Evolutionary conservation across 2,797 vertebrate genomes (phyloP).

Genomic region (Sebastolobus alascanus): DNA sequence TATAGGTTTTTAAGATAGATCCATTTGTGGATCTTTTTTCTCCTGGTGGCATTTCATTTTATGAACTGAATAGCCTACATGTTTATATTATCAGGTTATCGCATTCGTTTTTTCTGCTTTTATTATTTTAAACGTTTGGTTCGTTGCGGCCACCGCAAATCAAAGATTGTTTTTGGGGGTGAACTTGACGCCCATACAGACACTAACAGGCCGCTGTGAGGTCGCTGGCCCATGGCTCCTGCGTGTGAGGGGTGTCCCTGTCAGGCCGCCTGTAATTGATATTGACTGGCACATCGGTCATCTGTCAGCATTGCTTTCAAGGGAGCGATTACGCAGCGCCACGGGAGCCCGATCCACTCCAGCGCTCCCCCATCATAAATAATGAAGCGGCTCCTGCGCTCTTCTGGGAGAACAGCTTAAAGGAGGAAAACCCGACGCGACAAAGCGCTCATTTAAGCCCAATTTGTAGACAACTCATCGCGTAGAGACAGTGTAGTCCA

Average conservation of each 20-base stretch:
- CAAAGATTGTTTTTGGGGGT: background rate
- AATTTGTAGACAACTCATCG: conserved; percentile 49
- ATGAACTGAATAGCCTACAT: background rate
- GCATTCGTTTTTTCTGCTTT: background rate
- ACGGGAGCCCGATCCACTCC: conserved; percentile 84
- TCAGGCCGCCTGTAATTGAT: conserved; percentile 86
- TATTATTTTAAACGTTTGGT: background rate
- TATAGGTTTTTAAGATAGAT: background rate
- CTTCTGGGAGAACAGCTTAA: conserved; percentile 63
- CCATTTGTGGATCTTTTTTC: background rate
- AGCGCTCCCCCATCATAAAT: conserved; percentile 76
- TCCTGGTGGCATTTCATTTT: background rate
- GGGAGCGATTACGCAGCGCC: conserved; percentile 88
- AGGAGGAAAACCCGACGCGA: conserved; percentile 30
- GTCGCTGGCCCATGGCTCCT: background rate
- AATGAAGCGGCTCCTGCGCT: conserved; percentile 80
- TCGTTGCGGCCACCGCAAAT: background rate
- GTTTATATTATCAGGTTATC: background rate
- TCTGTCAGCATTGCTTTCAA: conserved; percentile 88
- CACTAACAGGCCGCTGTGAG: background rate
- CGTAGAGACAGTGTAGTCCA: background rate
- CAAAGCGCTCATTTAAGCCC: conserved; percentile 61
- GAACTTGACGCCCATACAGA: background rate
- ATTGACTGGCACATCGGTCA: conserved; percentile 89
- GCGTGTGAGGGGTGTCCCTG: conserved; percentile 10